Evolutionary conservation across 2,888 invertebrate species (phyloP), one percentile per base, ranked within the genome.

Genomic region (Lymantria monacha): DNA sequence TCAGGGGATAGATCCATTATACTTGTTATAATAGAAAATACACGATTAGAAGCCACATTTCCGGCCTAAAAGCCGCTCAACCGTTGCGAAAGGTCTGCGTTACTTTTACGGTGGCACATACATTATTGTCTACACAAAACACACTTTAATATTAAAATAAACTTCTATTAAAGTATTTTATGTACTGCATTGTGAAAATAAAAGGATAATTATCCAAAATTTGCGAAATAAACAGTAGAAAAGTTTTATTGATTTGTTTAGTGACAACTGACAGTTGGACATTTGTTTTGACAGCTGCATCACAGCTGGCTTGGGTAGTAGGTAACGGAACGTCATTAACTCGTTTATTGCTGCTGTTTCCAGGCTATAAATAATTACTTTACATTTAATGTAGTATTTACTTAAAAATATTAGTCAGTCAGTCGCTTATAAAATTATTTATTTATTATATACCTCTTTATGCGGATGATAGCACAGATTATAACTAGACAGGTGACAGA

Each of bases 1-100:
- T 95, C 95, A n/a, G 95, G 95, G n/a, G 95, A 94, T 51, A 94
- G 92, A 83, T 94, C 95, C 89, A 95, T 92, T 75, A 62, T 62
- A 51, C 51, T 55, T 7, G 46, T 55, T 71, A 72, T 53, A 55
- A 63, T 57, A 59, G 52, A 51, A 71, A 72, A 70, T 68, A 72
- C 55, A 61, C 60, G 59, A 65, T 58, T 66, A 76, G 74, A 74
- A 69, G 66, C 57, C 55, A 76, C 75, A 78, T 86, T 82, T 83
- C 82, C 81, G 80, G 76, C 60, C 62, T 55, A 61, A 68, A 76
- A 63, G 76, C 64, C 83, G 76, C 62, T 86, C 71, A 74, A 81
- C 78, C 90, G 86, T 85, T 81, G 72, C 86, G 67, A 74, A 56
- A 53, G 7, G 30, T 41, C 47, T 43, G 43, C 49, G 49, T 38